Conservation (phyloP, 2,888 invertebrate species). For the Pollenia griseotomentosa region DNA sequence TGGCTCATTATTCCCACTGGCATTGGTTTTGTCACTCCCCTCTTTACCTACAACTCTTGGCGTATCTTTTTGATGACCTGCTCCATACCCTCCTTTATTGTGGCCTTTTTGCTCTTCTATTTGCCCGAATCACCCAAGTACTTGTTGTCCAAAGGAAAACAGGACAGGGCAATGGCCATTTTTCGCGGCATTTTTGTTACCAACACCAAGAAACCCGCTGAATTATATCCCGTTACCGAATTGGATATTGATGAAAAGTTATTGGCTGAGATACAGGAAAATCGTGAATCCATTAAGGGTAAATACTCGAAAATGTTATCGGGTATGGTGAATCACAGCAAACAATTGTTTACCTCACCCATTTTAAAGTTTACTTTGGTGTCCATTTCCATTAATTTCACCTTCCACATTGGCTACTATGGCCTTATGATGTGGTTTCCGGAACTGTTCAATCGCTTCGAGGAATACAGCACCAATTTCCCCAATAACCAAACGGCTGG, state of each 20-base stretch:
- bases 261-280: constrained; percentile 81
- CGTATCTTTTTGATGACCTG: constrained; percentile 95
- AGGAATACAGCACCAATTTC: constrained; percentile 90
- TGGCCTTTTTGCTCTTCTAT: constrained; percentile 92
- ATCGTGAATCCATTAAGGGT: constrained; percentile 86
- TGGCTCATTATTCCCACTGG: constrained; percentile 90
- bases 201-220: constrained; percentile 89
- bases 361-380: constrained; percentile 93
- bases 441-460: constrained; percentile 95
- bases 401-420: constrained; percentile 97
- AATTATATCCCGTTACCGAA: constrained; percentile 91
- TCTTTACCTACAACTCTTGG: constrained; percentile 95
- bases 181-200: constrained; percentile 92
- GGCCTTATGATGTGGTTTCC: constrained; percentile 99
- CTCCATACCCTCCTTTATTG: constrained; percentile 94
- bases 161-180: constrained; percentile 92
- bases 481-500: constrained; percentile 87
- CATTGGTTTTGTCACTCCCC: constrained; percentile 88
- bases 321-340: constrained; percentile 92
- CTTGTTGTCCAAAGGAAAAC: constrained; percentile 90
- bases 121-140: constrained; percentile 97
- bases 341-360: constrained; percentile 91
- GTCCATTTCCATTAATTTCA: constrained; percentile 95
- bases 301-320: constrained; percentile 90
- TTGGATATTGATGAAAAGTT: constrained; percentile 87